phyloP scores from a whole-genome alignment of 2,888 invertebrate species.

The Cylindroiulus punctatus region DNA sequence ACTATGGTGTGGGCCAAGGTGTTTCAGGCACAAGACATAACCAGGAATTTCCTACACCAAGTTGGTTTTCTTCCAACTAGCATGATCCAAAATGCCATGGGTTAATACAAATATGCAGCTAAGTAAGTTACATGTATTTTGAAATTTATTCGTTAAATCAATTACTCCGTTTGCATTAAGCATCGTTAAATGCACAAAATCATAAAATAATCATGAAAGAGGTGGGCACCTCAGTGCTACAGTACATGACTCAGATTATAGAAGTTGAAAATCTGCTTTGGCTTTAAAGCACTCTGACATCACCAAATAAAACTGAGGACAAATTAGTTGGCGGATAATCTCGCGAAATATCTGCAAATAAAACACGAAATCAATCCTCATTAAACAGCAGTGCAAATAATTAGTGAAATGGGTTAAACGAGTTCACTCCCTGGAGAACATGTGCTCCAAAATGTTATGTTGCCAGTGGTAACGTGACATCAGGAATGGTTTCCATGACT shows the following conservation, averaged over 20 bases:
- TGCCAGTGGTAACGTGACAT: slow-evolving; percentile 21
- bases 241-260: not conserved
- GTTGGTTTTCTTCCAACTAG: too few relatives aligned
- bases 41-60: too few relatives aligned
- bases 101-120: too few relatives aligned
- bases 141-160: not conserved
- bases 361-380: not conserved
- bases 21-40: too few relatives aligned
- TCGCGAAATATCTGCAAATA: not conserved
- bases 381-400: not conserved
- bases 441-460: not conserved
- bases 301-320: not conserved
- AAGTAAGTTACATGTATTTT: not conserved
- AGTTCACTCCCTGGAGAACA: not conserved
- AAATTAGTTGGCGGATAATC: not conserved
- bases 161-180: not conserved
- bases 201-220: not conserved
- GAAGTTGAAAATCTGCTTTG: not conserved
- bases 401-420: not conserved
- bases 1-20: too few relatives aligned
- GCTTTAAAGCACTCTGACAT: too few relatives aligned
- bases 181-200: not conserved
- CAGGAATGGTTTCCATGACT: not conserved
- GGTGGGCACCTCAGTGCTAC: not conserved
- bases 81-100: too few relatives aligned